Conservation (phyloP, 2,797 vertebrate genomes). For the Ataeniobius toweri region DNA sequence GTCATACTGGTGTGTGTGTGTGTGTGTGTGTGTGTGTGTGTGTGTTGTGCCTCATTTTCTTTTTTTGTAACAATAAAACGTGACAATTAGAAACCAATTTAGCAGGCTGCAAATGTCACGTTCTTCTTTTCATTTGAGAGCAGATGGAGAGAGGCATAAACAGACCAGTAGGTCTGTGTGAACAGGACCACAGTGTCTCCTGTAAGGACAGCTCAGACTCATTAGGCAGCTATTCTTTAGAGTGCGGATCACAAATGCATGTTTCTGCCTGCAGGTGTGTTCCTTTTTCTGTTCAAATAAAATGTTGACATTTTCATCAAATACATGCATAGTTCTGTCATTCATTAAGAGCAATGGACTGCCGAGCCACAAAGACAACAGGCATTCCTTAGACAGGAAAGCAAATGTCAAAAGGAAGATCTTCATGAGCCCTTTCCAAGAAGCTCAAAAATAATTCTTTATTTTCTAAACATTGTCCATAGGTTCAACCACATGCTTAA, state of each 20-base stretch:
- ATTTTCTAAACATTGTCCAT: neutral
- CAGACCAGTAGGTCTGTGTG: neutral
- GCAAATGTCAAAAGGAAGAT: neutral
- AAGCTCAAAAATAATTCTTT: neutral
- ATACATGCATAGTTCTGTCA: neutral
- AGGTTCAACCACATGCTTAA: neutral
- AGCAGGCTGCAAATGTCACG: neutral
- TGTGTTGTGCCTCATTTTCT: neutral
- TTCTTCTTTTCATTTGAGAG: neutral
- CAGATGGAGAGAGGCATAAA: neutral
- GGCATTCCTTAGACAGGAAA: neutral
- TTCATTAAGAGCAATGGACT: neutral
- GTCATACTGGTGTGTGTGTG: neutral
- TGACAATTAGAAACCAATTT: neutral
- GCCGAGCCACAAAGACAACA: neutral
- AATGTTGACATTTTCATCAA: neutral
- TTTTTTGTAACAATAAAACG: neutral
- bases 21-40: neutral
- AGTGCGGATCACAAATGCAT: neutral
- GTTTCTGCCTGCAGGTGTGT: neutral
- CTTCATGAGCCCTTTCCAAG: neutral
- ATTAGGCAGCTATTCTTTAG: slow-evolving; percentile 1
- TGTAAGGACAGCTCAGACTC: neutral
- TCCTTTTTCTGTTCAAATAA: neutral
- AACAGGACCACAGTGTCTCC: neutral